Evolutionary conservation across 1,140 invertebrate genomes (phyloP).

Genomic region (Gonatopus flavifemur): DNA sequence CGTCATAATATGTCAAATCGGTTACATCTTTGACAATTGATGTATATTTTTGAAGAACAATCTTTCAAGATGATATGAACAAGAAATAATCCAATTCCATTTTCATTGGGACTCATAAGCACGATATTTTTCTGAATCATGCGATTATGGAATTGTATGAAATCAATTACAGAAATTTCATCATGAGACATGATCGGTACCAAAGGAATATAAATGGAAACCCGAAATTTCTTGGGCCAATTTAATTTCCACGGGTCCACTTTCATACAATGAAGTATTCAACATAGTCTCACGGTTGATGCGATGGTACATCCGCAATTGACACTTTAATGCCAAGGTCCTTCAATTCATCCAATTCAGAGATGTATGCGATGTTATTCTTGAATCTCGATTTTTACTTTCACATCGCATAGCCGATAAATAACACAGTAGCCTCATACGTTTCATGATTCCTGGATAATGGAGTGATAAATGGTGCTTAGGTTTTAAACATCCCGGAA

Average conservation of each 20-base stretch:
- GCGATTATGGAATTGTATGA: constrained; percentile 1
- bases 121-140: background rate
- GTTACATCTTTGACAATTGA: constrained; percentile 10
- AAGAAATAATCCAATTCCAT: constrained; percentile 6
- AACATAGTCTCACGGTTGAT: too few relatives aligned
- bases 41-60: background rate
- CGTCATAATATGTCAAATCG: constrained; percentile 14
- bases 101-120: constrained; percentile 14
- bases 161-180: background rate
- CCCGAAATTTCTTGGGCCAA: background rate
- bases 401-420: constrained; percentile 17
- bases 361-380: background rate
- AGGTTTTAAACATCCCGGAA: constrained; percentile 8
- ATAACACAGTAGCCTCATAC: constrained; percentile 5
- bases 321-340: too few relatives aligned
- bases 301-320: background rate
- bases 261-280: background rate
- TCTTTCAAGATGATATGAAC: constrained; percentile 6
- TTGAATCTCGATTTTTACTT: too few relatives aligned
- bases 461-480: constrained; percentile 19
- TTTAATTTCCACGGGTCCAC: background rate
- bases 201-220: background rate
- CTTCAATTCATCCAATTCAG: constrained; percentile 1
- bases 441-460: constrained; percentile 12
- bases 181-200: background rate